Evolutionary conservation across 2,113 vertebrate species (phyloP), one percentile per base, ranked within the genome.

Genomic region (Aegotheles bennettii): DNA sequence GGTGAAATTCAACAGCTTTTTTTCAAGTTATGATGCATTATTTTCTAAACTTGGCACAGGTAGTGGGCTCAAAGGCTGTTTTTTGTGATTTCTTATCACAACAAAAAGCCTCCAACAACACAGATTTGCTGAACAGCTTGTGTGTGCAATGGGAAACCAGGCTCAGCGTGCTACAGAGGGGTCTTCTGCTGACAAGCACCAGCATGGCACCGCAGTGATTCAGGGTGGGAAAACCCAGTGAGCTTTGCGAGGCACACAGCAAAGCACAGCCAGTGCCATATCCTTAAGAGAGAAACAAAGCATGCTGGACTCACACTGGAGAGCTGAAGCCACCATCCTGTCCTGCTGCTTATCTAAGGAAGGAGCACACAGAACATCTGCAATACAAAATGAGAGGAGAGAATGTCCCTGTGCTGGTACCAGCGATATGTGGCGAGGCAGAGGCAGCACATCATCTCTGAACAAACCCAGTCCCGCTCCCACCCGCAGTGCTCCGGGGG

Each of bases 31-130:
- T 40, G 80, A 79, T 26, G 60, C 1, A 1, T 43, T 78, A 43
- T 64, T 84, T 91, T n/a, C 91, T 35, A 60, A 89, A 79, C 47
- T 35, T 53, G 71, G 77, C 84, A n/a, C n/a, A 82, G 84, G 53
- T 60, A 70, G 61, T 1, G 2, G n/a, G 40, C 77, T 91, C 69
- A 71, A 82, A 94, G 48, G 25, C 38, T 75, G 68, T 0, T 6
- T 89, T 92, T 51, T 60, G n/a, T 64, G 31, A 92, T 56, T 64
- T 81, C 47, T 91, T 59, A 78, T 54, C 76, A 78, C 28, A 78
- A 54, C 69, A 68, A 59, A 68, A 63, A 65, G 21, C n/a, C 89
- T 82, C 65, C 67, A 88, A 57, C 51, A 63, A 84, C 77, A 68
- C 0, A 87, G 81, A 65, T 96, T 82, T 87, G 65, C 74, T 87